phyloP scores from a whole-genome alignment of 2,113 vertebrate species.

The Oncorhynchus gorbuscha region DNA sequence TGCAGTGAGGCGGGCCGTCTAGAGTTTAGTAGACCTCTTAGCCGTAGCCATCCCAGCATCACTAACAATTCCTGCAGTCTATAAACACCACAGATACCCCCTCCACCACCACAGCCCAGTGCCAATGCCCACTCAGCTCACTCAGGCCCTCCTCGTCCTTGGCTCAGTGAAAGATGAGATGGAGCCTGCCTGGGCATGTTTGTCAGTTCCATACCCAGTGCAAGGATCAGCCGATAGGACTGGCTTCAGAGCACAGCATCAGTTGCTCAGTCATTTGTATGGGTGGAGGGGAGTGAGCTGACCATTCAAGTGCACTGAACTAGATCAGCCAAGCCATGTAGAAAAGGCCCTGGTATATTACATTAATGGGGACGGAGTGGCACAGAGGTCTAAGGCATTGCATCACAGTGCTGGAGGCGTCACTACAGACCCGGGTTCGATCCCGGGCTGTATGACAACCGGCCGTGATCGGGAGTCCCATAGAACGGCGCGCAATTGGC shows the following conservation, averaged over 20 bases:
- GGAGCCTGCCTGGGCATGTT: constrained; percentile 39
- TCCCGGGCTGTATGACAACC: too few relatives aligned
- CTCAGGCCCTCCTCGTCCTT: constrained; percentile 31
- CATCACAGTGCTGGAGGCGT: too few relatives aligned
- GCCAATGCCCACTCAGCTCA: constrained; percentile 23
- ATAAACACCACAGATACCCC: constrained; percentile 49
- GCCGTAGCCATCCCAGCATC: constrained; percentile 43
- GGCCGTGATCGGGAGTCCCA: too few relatives aligned
- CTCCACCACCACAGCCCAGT: constrained; percentile 16
- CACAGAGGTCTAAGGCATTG: too few relatives aligned
- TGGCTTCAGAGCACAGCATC: constrained; percentile 36
- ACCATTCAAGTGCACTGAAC: constrained; percentile 44
- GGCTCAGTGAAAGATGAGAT: constrained; percentile 56
- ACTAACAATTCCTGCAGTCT: constrained; percentile 52
- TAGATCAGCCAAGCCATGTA: constrained; percentile 33
- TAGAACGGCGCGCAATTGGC: too few relatives aligned
- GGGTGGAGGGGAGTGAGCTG: constrained; percentile 32
- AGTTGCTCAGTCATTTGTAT: constrained; percentile 51
- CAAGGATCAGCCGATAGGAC: constrained; percentile 33
- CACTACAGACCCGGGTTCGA: too few relatives aligned
- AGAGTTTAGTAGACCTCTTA: constrained; percentile 44
- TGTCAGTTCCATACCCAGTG: constrained; percentile 29
- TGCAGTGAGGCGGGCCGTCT: constrained; percentile 30
- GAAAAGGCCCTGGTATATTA: not conserved
- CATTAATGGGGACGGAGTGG: too few relatives aligned